Percentiles rank a stretch among this genome's conserved stretches.
Evolutionary conservation across 2,888 invertebrate genomes (phyloP).

Genomic region (Drosophila niveifrons): DNA sequence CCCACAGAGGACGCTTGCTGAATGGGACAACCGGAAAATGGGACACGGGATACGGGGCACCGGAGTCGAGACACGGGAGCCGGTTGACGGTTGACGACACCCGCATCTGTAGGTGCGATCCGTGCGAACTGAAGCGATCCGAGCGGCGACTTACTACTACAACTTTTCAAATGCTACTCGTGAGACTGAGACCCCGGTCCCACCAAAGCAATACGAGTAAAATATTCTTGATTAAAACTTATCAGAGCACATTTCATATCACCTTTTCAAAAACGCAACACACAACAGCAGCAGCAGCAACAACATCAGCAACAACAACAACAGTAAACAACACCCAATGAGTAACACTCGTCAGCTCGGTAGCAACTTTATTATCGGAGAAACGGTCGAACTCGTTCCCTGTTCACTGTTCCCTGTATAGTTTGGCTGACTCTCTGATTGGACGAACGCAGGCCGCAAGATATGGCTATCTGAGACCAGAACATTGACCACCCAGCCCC

Average conservation of each 20-base stretch:
- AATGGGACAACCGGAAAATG: slow-evolving; percentile 6
- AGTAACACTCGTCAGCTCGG: slow-evolving; percentile 65
- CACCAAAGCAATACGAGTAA: slow-evolving; percentile 78
- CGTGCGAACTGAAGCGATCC: slow-evolving; percentile 45
- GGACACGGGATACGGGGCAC: slow-evolving; percentile 18
- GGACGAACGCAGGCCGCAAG: slow-evolving; percentile 59
- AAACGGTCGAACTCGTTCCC: slow-evolving; percentile 75
- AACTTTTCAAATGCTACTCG: slow-evolving; percentile 81
- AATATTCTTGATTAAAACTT: slow-evolving; percentile 83
- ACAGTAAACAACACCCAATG: slow-evolving; percentile 46
- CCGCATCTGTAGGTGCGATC: slow-evolving; percentile 52
- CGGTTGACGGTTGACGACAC: slow-evolving; percentile 35
- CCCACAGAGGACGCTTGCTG: slow-evolving; percentile 34
- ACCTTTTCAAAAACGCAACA: slow-evolving; percentile 80
- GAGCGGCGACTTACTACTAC: slow-evolving; percentile 77
- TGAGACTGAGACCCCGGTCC: slow-evolving; percentile 65
- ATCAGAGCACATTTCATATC: slow-evolving; percentile 83
- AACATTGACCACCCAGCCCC: slow-evolving; percentile 60
- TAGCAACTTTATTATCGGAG: slow-evolving; percentile 73
- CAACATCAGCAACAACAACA: slow-evolving; percentile 23
- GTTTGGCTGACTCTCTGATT: slow-evolving; percentile 70
- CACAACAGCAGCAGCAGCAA: slow-evolving; percentile 48
- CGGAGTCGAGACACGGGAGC: not conserved
- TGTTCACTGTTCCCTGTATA: slow-evolving; percentile 50
- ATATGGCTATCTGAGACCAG: slow-evolving; percentile 74